Evolutionary conservation across 1,140 invertebrate species (phyloP), one percentile per base, ranked within the genome.

Genomic region (Sinella curviseta): DNA sequence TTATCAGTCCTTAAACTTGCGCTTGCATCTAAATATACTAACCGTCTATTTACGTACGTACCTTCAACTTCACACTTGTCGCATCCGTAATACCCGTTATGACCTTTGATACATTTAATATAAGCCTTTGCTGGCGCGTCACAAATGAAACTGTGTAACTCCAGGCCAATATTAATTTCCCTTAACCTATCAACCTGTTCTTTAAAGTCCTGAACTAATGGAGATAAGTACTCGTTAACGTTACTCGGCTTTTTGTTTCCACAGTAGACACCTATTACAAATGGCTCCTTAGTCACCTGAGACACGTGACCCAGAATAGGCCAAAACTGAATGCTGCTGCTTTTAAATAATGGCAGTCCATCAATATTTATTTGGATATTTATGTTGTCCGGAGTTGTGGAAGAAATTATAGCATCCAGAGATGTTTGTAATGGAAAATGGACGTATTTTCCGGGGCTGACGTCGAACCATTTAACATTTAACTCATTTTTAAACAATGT

Each of bases 101-200:
- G 83, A 30, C 73, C 75, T 84, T 85, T 86, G 17, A 80, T 80
- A 24, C 74, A 28, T 77, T 85, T 85, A 0, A 87, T 77, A 76
- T 84, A 84, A 28, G 85, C 81, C 65, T 80, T 79, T 2, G 85
- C 86, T 24, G 84, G 84, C 1, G 84, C 80, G 81, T 87, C 85
- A 81, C 85, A 87, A 60, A 86, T 81, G 39, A 87, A 78, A 75
- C 77, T 79, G 34, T 78, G 30, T n/a, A n/a, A n/a, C n/a, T n/a
- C n/a, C 12, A 86, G 73, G 12, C 3, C 1, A 57, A 65, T 48
- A 67, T 86, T 39, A n/a, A n/a, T 17, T 20, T 31, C 78, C 82
- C 77, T 57, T 75, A 39, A 74, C 75, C 76, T 30, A 82, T 76
- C 57, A 81, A 85, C 74, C 28, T 83, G 33, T 70, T 80, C 26